Percentiles rank a stretch among this genome's conserved stretches.
Conservation (phyloP, 2,797 vertebrate species). For the Pipistrellus nathusii region DNA sequence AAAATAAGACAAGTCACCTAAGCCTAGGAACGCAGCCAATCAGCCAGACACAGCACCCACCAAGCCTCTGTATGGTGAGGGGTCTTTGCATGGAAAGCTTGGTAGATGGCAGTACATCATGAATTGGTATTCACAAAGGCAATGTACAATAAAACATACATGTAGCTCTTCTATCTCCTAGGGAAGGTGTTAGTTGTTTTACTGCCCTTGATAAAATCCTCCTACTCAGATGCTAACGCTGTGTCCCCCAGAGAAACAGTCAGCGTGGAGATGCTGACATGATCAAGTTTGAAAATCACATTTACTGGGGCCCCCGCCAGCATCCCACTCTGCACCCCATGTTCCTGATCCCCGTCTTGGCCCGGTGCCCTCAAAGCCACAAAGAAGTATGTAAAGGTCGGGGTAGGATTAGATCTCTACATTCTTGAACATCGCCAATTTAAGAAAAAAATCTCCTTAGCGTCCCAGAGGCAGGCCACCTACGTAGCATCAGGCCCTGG, state of each 20-base stretch:
- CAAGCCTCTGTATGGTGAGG: background rate
- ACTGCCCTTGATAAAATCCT: background rate
- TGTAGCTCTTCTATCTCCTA: background rate
- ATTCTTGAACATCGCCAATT: conserved; percentile 68
- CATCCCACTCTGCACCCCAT: background rate
- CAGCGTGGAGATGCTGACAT: conserved; percentile 24
- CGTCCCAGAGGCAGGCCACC: conserved; percentile 69
- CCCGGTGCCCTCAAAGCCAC: conserved; percentile 53
- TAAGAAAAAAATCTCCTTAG: conserved; percentile 38
- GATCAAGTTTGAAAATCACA: background rate
- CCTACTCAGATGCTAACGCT: background rate
- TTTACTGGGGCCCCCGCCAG: background rate
- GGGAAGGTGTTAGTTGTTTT: background rate
- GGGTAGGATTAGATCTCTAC: conserved; percentile 67
- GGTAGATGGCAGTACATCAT: background rate
- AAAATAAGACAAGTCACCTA: background rate
- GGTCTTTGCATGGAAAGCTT: background rate
- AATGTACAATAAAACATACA: background rate
- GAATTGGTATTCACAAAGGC: background rate
- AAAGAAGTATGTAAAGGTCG: conserved; percentile 72
- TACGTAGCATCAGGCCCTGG: conserved; percentile 53
- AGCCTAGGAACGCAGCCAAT: background rate
- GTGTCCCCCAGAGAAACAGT: background rate
- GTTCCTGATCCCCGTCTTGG: background rate
- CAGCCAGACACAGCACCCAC: background rate